Evolutionary conservation across 2,888 invertebrate genomes (phyloP).

Genomic region (Volucella zonaria): DNA sequence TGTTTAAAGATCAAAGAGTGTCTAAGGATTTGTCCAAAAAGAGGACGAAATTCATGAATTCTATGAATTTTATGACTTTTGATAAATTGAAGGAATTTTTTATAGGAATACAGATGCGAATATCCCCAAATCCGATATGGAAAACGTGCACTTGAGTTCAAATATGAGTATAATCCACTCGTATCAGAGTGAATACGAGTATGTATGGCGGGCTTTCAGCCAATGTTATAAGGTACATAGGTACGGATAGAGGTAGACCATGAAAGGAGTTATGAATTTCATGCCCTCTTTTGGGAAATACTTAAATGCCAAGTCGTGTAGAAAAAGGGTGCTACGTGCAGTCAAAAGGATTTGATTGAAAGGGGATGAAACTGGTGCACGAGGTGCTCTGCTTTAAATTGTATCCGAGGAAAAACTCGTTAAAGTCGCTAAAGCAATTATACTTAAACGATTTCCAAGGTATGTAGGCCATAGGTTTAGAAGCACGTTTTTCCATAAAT

Average conservation of each 20-base stretch:
- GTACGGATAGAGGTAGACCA: conserved; percentile 23
- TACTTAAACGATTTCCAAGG: too few relatives aligned
- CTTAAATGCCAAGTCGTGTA: not conserved
- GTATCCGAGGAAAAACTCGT: too few relatives aligned
- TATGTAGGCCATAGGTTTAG: too few relatives aligned
- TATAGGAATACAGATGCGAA: conserved; percentile 20
- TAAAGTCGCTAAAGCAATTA: too few relatives aligned
- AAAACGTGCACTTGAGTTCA: conserved; percentile 31
- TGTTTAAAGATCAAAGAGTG: conserved; percentile 35
- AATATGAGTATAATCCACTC: conserved; percentile 22
- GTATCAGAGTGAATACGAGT: too few relatives aligned
- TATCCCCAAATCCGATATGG: not conserved
- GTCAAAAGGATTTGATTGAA: too few relatives aligned
- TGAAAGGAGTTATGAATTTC: conserved; percentile 45
- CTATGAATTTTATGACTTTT: conserved; percentile 38
- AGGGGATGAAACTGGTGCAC: too few relatives aligned
- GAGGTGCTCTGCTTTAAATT: too few relatives aligned
- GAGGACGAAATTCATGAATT: conserved; percentile 31
- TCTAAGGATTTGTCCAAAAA: conserved; percentile 21
- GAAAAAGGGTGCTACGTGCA: conserved; percentile 4
- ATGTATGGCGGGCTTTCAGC: too few relatives aligned
- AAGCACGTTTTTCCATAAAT: too few relatives aligned
- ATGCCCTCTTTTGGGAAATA: not conserved
- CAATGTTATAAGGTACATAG: not conserved
- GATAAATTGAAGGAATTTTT: conserved; percentile 23